phyloP scores from a whole-genome alignment of 2,797 vertebrate genomes.

The Alfaro cultratus region DNA sequence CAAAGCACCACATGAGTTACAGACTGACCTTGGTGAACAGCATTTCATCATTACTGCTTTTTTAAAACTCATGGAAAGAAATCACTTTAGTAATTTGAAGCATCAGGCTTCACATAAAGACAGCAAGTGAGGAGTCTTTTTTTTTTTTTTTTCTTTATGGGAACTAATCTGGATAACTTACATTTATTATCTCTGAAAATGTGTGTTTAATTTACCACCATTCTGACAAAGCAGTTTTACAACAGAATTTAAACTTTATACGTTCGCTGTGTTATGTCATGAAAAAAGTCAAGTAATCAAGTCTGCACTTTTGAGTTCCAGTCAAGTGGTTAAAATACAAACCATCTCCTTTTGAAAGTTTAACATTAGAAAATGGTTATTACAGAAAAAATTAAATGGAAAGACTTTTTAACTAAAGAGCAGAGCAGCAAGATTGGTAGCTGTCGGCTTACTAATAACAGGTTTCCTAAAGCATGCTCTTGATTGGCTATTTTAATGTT shows the following conservation, averaged over 20 bases:
- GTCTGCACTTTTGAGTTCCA: background rate
- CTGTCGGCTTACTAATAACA: slow-evolving; percentile 49
- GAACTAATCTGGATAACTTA: background rate
- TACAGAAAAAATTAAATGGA: slow-evolving; percentile 1
- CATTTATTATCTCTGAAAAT: background rate
- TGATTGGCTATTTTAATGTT: slow-evolving; percentile 53
- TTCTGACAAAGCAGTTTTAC: background rate
- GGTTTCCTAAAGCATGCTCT: slow-evolving; percentile 29
- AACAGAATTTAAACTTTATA: background rate
- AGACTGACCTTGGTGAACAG: slow-evolving; percentile 44
- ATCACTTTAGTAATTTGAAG: background rate
- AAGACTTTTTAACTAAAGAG: slow-evolving; percentile 6
- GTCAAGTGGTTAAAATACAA: background rate
- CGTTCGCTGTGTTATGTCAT: background rate
- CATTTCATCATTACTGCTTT: slow-evolving; percentile 9
- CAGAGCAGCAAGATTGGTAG: slow-evolving; percentile 12
- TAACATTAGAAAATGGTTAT: background rate
- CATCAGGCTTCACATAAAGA: background rate
- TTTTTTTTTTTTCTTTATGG: background rate
- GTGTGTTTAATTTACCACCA: background rate
- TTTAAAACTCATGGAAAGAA: background rate
- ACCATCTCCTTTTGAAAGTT: background rate
- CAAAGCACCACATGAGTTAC: slow-evolving; percentile 38
- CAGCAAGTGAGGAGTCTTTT: background rate
- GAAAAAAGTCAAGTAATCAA: background rate